Conservation (phyloP, 1,140 invertebrate species). For the Stegodyphus mimosarum region DNA sequence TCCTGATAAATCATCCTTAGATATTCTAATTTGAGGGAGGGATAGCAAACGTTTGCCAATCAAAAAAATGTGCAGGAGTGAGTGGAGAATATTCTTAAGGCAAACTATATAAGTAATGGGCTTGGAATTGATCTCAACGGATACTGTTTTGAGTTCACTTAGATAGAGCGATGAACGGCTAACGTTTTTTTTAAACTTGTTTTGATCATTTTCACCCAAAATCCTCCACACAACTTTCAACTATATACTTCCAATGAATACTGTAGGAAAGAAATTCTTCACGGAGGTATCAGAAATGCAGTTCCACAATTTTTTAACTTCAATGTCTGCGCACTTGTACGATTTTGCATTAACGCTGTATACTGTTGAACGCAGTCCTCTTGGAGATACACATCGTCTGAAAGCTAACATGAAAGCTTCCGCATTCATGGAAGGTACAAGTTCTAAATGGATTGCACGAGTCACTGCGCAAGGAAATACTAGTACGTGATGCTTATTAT, state of each 20-base stretch:
- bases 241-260: conserved; percentile 3
- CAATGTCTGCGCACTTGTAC: conserved; percentile 66
- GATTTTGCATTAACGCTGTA: conserved; percentile 67
- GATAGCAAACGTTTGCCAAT: too few species aligned
- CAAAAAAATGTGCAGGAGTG: too few species aligned
- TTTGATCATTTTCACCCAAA: conserved; percentile 9
- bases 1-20: too few species aligned
- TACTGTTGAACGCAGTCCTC: neutral
- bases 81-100: too few species aligned
- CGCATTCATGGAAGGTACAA: neutral
- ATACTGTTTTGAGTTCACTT: neutral
- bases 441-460: neutral
- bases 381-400: neutral
- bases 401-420: conserved; percentile 16
- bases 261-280: neutral
- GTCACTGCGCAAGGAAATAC: neutral
- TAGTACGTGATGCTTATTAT: neutral
- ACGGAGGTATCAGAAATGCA: neutral
- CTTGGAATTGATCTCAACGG: too few species aligned
- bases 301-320: conserved; percentile 9
- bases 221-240: neutral
- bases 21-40: too few species aligned
- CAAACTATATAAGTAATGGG: too few species aligned
- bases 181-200: conserved; percentile 3
- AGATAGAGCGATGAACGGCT: neutral